phyloP scores from a whole-genome alignment of 2,113 vertebrate genomes.

The Parus major region DNA sequence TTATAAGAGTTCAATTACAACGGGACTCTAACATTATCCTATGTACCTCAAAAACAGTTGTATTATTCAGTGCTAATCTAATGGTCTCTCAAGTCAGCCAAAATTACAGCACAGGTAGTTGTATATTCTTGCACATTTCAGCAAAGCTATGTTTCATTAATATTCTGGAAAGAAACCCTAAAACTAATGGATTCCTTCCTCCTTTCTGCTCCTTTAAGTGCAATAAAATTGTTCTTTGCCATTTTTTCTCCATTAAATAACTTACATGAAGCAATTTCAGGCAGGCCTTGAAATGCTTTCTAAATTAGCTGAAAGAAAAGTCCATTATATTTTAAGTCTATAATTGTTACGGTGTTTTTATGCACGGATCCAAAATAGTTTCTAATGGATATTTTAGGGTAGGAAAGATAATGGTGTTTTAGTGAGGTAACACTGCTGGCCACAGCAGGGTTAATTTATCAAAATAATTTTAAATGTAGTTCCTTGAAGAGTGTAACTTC shows the following conservation, averaged over 20 bases:
- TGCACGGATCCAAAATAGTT: constrained; percentile 59
- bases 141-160: not conserved
- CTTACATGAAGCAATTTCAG: constrained; percentile 58
- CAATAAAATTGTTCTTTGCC: constrained; percentile 63
- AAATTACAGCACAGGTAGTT: not conserved
- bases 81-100: not conserved
- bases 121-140: constrained; percentile 12
- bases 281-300: constrained; percentile 57
- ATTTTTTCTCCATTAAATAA: constrained; percentile 73
- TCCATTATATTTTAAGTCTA: constrained; percentile 76
- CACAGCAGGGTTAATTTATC: constrained; percentile 72
- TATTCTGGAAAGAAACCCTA: constrained; percentile 49
- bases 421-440: constrained; percentile 59
- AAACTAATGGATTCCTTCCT: constrained; percentile 62
- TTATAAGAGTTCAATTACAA: not conserved
- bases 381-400: constrained; percentile 71
- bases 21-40: not conserved
- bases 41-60: not conserved
- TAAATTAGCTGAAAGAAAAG: constrained; percentile 67
- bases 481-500: constrained; percentile 8
- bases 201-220: constrained; percentile 14
- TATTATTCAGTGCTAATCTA: not conserved
- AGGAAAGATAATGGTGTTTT: constrained; percentile 69
- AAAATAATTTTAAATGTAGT: constrained; percentile 58
- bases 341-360: constrained; percentile 71